A percentile compares a stretch with the other conserved stretches of the same genome.
These are phyloP conservation scores for Drosophila mulleri DNA, from an alignment of 2,888 invertebrate genomes.

Conservation along the genomic window DNA sequence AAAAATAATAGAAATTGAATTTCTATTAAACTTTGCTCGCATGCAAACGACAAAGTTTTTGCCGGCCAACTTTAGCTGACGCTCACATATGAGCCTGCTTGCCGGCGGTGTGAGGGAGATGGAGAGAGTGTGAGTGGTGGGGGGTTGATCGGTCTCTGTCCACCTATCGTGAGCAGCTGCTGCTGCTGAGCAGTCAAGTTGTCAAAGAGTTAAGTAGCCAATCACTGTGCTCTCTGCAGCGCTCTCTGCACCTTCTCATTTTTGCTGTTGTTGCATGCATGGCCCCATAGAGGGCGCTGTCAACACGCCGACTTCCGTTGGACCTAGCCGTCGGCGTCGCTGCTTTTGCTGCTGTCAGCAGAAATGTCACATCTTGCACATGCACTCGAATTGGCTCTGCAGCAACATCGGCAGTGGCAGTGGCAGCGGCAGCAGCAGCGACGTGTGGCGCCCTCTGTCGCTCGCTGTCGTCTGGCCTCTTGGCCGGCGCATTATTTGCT, in stretches of 20 bases:
- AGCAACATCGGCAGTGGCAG: constrained; percentile 7
- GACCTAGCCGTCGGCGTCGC: constrained; percentile 36
- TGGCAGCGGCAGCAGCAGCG: not conserved
- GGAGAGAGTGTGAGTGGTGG: not conserved
- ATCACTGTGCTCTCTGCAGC: constrained; percentile 55
- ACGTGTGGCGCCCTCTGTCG: constrained; percentile 52
- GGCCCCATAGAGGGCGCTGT: constrained; percentile 73
- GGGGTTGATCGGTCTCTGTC: constrained; percentile 9
- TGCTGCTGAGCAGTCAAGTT: constrained; percentile 59
- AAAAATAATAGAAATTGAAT: constrained; percentile 74
- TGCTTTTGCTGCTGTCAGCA: constrained; percentile 73
- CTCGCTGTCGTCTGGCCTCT: constrained; percentile 45
- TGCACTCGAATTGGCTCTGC: constrained; percentile 64
- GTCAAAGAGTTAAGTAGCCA: constrained; percentile 81
- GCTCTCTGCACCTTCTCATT: constrained; percentile 1
- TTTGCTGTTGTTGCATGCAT: constrained; percentile 33
- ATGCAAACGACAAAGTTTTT: constrained; percentile 80
- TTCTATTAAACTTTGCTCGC: constrained; percentile 77
- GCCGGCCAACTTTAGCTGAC: constrained; percentile 50
- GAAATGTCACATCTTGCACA: constrained; percentile 77
- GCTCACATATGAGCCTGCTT: constrained; percentile 40
- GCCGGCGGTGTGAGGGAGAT: not conserved
- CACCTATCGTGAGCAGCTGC: constrained; percentile 37
- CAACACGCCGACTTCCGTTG: constrained; percentile 79
- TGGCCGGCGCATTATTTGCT: constrained; percentile 69